These are phyloP conservation scores for Melipona bicolor DNA, from an alignment of 2,888 invertebrate species.

Conservation along the genomic window DNA sequence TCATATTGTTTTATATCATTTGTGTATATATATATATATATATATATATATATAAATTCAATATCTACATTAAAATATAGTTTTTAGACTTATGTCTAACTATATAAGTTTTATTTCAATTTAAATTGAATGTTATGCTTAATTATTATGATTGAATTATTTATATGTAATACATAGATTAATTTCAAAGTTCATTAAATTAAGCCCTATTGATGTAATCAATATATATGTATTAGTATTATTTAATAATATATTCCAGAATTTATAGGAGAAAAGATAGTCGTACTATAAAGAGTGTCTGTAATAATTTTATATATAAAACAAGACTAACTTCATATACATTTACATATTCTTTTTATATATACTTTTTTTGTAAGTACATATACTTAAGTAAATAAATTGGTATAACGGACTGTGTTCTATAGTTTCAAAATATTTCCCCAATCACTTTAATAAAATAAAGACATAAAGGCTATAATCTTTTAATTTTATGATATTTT, in stretches of 20 bases:
- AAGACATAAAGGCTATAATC: constrained; percentile 2
- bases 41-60: not conserved
- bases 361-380: constrained; percentile 56
- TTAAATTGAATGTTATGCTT: constrained; percentile 11
- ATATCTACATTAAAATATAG: constrained; percentile 26
- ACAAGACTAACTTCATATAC: constrained; percentile 47
- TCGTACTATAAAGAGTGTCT: constrained; percentile 22
- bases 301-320: constrained; percentile 37
- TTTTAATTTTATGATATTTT: constrained; percentile 2
- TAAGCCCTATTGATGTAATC: constrained; percentile 25
- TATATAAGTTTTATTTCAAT: constrained; percentile 34
- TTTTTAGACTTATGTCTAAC: constrained; percentile 24
- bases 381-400: constrained; percentile 62
- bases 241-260: not conserved
- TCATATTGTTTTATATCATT: constrained; percentile 50
- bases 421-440: constrained; percentile 27
- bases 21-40: too few species aligned
- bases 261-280: constrained; percentile 21
- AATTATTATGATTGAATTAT: constrained; percentile 11
- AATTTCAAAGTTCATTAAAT: constrained; percentile 29
- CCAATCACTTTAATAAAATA: constrained; percentile 17
- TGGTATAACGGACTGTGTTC: constrained; percentile 34
- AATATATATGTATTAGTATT: not conserved
- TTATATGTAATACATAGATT: constrained; percentile 36
- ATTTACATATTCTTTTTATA: constrained; percentile 46